Percentiles rank a stretch among this genome's conserved stretches.
phyloP scores from a whole-genome alignment of 2,797 vertebrate species.

The Otolemur crassicaudatus region DNA sequence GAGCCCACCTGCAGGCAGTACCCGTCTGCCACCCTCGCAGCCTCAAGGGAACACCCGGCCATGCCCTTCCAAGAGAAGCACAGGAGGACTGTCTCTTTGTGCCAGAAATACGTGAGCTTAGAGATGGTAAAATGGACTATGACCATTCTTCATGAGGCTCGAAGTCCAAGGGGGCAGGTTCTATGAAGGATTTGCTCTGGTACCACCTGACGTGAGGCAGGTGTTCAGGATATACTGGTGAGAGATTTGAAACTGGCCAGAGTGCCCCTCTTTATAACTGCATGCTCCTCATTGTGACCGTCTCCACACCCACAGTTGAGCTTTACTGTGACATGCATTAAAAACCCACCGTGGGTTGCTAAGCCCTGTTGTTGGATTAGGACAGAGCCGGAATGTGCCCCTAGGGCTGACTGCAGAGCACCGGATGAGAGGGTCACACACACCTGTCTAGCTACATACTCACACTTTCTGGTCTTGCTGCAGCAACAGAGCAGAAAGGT shows the following conservation, averaged over 20 bases:
- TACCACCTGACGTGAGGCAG: neutral
- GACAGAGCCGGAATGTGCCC: neutral
- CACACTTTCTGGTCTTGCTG: slow-evolving; percentile 94
- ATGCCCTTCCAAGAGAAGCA: neutral
- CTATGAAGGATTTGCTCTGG: neutral
- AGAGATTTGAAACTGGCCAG: neutral
- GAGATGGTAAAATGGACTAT: neutral
- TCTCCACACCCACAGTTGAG: accelerated
- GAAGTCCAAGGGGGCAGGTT: neutral
- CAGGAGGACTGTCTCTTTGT: neutral
- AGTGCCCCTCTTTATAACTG: accelerated
- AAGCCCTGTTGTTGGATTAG: neutral
- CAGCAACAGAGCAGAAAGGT: slow-evolving; percentile 90
- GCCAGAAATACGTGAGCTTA: neutral
- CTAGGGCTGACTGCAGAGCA: neutral
- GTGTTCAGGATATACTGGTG: neutral
- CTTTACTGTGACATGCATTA: accelerated
- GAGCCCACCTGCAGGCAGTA: neutral
- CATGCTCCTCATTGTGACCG: accelerated
- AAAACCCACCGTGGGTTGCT: too few species aligned
- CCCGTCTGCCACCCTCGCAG: accelerated
- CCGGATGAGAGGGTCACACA: accelerated
- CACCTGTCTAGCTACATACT: slow-evolving; percentile 60
- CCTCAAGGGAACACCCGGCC: neutral
- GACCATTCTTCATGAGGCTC: neutral